Evolutionary conservation across 2,888 invertebrate genomes (phyloP), one percentile per base, ranked within the genome.

Genomic region (Epinotia bilunana): DNA sequence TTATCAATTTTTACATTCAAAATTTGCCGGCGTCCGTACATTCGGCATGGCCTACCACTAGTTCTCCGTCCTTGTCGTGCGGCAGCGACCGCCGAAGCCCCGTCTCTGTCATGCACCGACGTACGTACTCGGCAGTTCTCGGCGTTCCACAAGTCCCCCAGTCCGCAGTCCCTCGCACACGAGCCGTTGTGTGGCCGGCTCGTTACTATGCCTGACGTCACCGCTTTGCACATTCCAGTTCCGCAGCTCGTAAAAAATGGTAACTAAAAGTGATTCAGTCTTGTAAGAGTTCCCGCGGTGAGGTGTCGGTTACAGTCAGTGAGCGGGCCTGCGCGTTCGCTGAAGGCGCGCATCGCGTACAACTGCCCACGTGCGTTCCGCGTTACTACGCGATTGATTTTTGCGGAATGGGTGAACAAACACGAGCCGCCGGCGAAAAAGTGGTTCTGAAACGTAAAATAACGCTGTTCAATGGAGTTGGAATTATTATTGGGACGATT

Each of bases 401-500:
- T 88, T 88, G 85, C 92, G 92, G 86, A 83, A 94, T 94, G 94
- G 94, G 92, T 85, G 93, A 94, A 88, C 90, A 93, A 88, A 88
- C 88, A 83, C 88, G 88, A 79, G 84, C 87, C 81, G 89, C 83
- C 74, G 89, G 90, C 83, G 95, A 92, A 73, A 95, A 95, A 91
- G 95, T 97, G 81, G 96, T 96, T 81, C 90, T 97, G 78, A 97
- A 98, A 92, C 95, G 98, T 77, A 97, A 97, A 94, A 96, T 98
- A 83, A 98, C 98, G 46, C 94, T 98, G 62, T 94, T 96, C 82
- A 97, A 98, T 92, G 98, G 98, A 80, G 97, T 98, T 39, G 97
- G 97, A 43, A 96, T 98, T 77, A 98, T 98, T 83, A 97, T 98
- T 61, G 98, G 98, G 57, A 97, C 97, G 46, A 98, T 98, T 83